These are phyloP conservation scores for Acheta domesticus DNA, from an alignment of 2,888 invertebrate genomes.

Conservation along the genomic window DNA sequence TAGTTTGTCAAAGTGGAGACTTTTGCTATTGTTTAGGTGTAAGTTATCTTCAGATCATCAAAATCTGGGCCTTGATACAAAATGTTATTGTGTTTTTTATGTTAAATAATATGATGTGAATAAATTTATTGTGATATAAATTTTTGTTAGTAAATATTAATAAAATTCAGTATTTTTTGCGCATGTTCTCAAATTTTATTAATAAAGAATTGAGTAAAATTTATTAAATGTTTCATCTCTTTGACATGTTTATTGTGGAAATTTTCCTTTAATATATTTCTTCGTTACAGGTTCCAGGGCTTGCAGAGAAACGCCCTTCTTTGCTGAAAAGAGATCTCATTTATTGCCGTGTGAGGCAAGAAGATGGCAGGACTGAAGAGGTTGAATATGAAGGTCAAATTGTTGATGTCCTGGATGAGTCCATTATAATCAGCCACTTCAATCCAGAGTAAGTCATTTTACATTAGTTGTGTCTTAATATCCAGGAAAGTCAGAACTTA, in stretches of 20 bases:
- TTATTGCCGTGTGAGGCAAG: slow-evolving; percentile 38
- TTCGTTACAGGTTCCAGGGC: slow-evolving; percentile 43
- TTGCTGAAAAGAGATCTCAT: slow-evolving; percentile 43
- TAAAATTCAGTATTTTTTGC: too few species aligned
- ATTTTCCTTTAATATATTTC: neutral
- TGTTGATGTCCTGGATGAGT: slow-evolving; percentile 27
- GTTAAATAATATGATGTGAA: too few species aligned
- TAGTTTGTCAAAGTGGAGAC: too few species aligned
- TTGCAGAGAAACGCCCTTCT: slow-evolving; percentile 46
- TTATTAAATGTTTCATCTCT: neutral
- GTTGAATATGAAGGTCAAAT: slow-evolving; percentile 33
- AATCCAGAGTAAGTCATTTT: slow-evolving; percentile 30
- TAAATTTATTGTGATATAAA: too few species aligned
- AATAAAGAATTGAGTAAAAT: too few species aligned
- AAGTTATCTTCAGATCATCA: too few species aligned
- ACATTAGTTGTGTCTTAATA: neutral
- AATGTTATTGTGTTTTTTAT: too few species aligned
- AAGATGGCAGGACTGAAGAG: slow-evolving; percentile 1
- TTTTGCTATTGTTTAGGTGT: too few species aligned
- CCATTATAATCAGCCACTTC: slow-evolving; percentile 31
- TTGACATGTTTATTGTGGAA: neutral
- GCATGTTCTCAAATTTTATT: too few species aligned
- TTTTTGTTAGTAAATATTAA: too few species aligned
- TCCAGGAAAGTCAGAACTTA: neutral
- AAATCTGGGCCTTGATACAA: too few species aligned